Base-by-base conservation (phyloP, 2,888 invertebrate species). In the Hoplodrina ambigua region DNA sequence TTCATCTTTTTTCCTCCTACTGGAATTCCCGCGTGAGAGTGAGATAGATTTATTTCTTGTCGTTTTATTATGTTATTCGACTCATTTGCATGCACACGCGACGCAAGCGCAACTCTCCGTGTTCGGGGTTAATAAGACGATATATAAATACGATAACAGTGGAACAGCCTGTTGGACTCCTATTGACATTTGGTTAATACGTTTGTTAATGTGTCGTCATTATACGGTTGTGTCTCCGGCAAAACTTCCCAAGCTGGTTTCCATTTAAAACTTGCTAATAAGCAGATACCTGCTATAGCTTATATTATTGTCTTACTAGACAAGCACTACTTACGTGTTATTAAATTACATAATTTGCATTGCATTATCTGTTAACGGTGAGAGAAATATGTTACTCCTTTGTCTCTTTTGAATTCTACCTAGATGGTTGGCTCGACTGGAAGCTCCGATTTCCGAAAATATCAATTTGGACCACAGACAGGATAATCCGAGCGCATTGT, bases 61-160 rank as follows among this genome's bases (percentile, higher is more conserved):
- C 60, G 69, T 78, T 78, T 72, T 66, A 78, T 83, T 83, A 78
- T 75, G 66, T 58, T 75, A 71, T 68, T 56, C 53, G 69, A 73
- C 82, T 87, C 84, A 90, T 91, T 89, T 90, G 89, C 92, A 92
- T 91, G 90, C 87, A 87, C 81, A 82, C 86, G 82, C 72, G 71
- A 80, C 80, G 80, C 84, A 78, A 57, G 84, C 86, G 88, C 88
- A 87, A 79, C 75, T 72, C 81, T 81, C 76, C 83, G 85, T 88
- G 88, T 86, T 83, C 82, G 61, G 84, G 82, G 86, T 88, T 91
- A 91, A 91, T 91, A 92, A 91, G 91, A 84, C 84, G 89, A 88
- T 91, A 88, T 89, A 86, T 88, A 73, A 75, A 71, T 86, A 78
- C 82, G 88, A 88, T 91, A 92, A 90, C 92, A 89, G 90, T 85